Evolutionary conservation across 2,113 vertebrate species (phyloP).

Genomic region (Chaetodon auriga): DNA sequence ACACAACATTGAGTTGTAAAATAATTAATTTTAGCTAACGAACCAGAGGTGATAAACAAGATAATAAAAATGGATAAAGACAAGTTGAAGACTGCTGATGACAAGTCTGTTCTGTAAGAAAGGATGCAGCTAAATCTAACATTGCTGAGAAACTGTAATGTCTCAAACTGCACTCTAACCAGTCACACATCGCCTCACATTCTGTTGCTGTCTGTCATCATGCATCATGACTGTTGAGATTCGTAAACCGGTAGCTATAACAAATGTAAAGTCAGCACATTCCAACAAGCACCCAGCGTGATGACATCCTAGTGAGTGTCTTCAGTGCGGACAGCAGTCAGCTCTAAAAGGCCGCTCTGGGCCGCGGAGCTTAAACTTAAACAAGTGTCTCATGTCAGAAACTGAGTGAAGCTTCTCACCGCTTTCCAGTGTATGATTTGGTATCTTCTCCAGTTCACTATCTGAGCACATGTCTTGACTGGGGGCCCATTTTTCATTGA

Average conservation of each 20-base stretch:
- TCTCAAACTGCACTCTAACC: background rate
- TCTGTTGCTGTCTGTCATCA: background rate
- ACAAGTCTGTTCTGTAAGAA: background rate
- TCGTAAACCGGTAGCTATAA: background rate
- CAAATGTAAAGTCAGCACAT: background rate
- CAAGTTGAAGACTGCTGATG: background rate
- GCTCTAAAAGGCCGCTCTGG: no score
- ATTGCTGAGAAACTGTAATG: background rate
- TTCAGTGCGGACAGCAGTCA: background rate
- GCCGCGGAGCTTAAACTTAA: no score
- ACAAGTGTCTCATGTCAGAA: background rate
- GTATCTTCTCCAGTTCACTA: slow-evolving; percentile 84
- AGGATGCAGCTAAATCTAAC: background rate
- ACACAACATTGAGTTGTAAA: background rate
- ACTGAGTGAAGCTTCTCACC: slow-evolving; percentile 78
- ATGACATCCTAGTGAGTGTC: background rate
- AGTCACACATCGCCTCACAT: background rate
- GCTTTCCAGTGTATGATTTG: slow-evolving; percentile 82
- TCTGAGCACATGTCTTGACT: slow-evolving; percentile 81
- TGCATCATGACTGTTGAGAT: background rate
- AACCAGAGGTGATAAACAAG: background rate
- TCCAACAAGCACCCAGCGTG: background rate
- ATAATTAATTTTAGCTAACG: background rate
- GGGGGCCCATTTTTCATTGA: slow-evolving; percentile 57
- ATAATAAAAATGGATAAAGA: background rate